Percentiles rank a stretch among this genome's conserved stretches.
phyloP scores from a whole-genome alignment of 1,140 invertebrate genomes.

The Drosophila sproati region DNA sequence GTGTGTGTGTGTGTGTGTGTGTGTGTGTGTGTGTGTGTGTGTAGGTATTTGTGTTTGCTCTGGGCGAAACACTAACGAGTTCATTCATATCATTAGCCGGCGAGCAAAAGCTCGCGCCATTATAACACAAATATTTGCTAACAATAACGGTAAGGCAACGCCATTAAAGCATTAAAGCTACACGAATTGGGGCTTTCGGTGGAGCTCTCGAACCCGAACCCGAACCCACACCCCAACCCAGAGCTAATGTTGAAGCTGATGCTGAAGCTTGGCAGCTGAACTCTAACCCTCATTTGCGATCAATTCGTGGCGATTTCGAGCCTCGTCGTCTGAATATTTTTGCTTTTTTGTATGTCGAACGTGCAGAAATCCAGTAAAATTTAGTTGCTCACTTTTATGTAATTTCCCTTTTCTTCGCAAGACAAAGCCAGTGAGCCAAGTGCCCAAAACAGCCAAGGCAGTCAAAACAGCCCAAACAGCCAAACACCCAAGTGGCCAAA shows the following conservation, averaged over 20 bases:
- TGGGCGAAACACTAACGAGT: constrained; percentile 60
- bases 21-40: constrained; percentile 11
- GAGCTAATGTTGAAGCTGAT: constrained; percentile 13
- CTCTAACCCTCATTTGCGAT: constrained; percentile 83
- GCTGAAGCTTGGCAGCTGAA: constrained; percentile 44
- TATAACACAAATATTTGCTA: constrained; percentile 83
- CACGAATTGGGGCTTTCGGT: constrained; percentile 44
- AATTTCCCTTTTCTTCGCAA: constrained; percentile 80
- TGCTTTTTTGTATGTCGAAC: constrained; percentile 70
- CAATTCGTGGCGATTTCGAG: constrained; percentile 79
- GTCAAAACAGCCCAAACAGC: neutral
- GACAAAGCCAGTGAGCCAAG: constrained; percentile 27
- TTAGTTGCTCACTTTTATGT: constrained; percentile 83
- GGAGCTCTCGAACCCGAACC: constrained; percentile 3
- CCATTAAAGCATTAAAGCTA: constrained; percentile 59
- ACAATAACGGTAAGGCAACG: constrained; percentile 74
- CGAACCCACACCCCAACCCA: constrained; percentile 1
- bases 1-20: constrained; percentile 7
- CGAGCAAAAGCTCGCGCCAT: constrained; percentile 72
- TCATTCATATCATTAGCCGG: constrained; percentile 76
- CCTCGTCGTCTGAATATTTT: constrained; percentile 71
- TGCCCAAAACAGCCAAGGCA: constrained; percentile 7
- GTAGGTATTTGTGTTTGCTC: constrained; percentile 11
- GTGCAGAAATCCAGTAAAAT: constrained; percentile 77
- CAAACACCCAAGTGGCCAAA: constrained; percentile 13